Conservation (phyloP, 2,797 vertebrate genomes). For the Cephalopachus bancanus region DNA sequence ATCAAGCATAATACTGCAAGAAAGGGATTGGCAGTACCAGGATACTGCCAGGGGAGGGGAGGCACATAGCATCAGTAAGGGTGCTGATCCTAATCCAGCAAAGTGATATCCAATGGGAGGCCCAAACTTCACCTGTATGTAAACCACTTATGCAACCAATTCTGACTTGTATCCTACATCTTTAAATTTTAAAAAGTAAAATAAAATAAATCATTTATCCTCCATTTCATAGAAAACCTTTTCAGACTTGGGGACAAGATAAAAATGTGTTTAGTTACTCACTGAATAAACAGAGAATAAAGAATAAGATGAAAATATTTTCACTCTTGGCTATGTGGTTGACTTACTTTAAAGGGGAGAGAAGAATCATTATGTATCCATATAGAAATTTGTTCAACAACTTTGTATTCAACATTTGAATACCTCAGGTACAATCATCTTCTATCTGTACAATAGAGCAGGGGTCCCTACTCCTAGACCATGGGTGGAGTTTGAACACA, state of each 20-base stretch:
- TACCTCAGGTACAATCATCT: neutral
- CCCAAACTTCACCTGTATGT: too few species aligned
- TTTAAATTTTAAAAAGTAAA: too few species aligned
- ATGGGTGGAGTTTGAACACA: too few species aligned
- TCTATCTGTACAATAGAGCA: neutral
- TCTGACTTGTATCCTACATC: too few species aligned
- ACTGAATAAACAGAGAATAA: neutral
- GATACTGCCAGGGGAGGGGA: too few species aligned
- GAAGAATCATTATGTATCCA: neutral
- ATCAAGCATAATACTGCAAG: too few species aligned
- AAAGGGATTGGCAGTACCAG: too few species aligned
- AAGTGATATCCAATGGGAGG: too few species aligned
- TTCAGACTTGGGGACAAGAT: neutral
- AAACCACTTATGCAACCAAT: too few species aligned
- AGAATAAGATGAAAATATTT: slow-evolving; percentile 43
- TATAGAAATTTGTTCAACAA: neutral
- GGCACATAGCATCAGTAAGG: too few species aligned
- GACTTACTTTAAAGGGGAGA: neutral
- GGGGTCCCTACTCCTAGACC: too few species aligned
- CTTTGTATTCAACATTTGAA: slow-evolving; percentile 28
- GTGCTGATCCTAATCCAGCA: too few species aligned
- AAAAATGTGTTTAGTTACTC: neutral
- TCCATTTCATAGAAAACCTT: neutral
- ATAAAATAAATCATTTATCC: neutral
- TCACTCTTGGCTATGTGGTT: neutral